These are phyloP conservation scores for Parascotia fuliginaria DNA, from an alignment of 2,888 invertebrate genomes.

Conservation along the genomic window DNA sequence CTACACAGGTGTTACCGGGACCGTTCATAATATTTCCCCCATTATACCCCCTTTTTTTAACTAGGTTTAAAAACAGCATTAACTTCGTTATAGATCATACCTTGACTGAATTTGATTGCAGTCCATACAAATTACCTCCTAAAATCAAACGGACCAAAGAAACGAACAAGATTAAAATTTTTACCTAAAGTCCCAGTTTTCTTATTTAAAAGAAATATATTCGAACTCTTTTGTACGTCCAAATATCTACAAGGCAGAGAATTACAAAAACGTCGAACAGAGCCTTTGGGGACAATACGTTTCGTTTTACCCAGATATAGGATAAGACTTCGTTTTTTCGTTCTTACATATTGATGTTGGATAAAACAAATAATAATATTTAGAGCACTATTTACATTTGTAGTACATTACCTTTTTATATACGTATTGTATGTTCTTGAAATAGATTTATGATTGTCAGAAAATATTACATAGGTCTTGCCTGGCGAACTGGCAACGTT, in stretches of 20 bases:
- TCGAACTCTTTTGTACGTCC: slow-evolving; percentile 4
- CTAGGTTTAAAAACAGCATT: too few species aligned
- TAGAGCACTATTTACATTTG: not conserved
- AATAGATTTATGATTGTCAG: too few species aligned
- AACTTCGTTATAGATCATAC: too few species aligned
- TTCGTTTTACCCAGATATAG: slow-evolving; percentile 10
- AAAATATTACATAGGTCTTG: too few species aligned
- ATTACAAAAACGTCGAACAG: slow-evolving; percentile 14
- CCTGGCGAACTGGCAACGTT: too few species aligned
- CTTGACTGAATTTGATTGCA: too few species aligned
- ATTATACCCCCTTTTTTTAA: too few species aligned
- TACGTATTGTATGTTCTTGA: not conserved
- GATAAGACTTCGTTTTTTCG: slow-evolving; percentile 13
- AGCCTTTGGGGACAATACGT: slow-evolving; percentile 8
- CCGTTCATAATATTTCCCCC: too few species aligned
- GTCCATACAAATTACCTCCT: too few species aligned
- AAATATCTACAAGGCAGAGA: slow-evolving; percentile 11
- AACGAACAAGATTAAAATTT: too few species aligned
- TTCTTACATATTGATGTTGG: slow-evolving; percentile 1
- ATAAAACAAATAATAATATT: slow-evolving; percentile 10
- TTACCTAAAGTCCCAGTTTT: not conserved
- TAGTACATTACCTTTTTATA: not conserved
- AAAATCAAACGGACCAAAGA: too few species aligned
- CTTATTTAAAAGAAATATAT: slow-evolving; percentile 6
- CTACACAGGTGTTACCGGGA: too few species aligned